phyloP scores from a whole-genome alignment of 1,140 invertebrate genomes.

The Arion vulgaris region DNA sequence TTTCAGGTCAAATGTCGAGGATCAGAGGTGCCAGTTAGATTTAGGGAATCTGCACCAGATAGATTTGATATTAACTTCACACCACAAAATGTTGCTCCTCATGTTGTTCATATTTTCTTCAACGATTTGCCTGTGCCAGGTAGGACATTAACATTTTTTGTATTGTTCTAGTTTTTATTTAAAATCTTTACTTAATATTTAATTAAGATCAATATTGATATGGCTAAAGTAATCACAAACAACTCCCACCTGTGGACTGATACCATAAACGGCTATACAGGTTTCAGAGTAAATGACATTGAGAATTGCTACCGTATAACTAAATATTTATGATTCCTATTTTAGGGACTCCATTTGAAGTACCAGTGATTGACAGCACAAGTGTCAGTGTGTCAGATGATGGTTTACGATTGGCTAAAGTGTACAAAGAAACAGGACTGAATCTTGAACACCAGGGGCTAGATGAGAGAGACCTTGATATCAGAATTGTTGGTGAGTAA shows the following conservation, averaged over 20 bases:
- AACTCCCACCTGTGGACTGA: no score
- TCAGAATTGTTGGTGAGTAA: slow-evolving; percentile 71
- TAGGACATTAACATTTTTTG: slow-evolving; percentile 53
- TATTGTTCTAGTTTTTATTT: no score
- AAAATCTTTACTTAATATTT: no score
- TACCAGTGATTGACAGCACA: slow-evolving; percentile 74
- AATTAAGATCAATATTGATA: no score
- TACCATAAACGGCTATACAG: no score
- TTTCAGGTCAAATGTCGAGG: slow-evolving; percentile 86
- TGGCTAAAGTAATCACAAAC: no score
- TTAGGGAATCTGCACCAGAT: slow-evolving; percentile 45
- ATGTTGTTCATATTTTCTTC: slow-evolving; percentile 91
- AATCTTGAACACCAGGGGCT: slow-evolving; percentile 76
- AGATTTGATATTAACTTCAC: slow-evolving; percentile 57
- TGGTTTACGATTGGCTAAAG: slow-evolving; percentile 76
- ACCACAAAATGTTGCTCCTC: slow-evolving; percentile 50
- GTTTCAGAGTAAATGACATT: no score
- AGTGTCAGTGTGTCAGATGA: slow-evolving; percentile 72
- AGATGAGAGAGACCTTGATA: slow-evolving; percentile 71
- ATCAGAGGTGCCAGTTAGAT: slow-evolving; percentile 76
- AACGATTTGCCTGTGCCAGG: slow-evolving; percentile 92
- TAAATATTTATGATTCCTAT: background rate
- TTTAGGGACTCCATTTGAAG: slow-evolving; percentile 89
- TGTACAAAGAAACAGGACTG: slow-evolving; percentile 77
- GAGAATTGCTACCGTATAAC: background rate